phyloP scores from a whole-genome alignment of 1,140 invertebrate species.

The Ptiloglossa arizonensis region DNA sequence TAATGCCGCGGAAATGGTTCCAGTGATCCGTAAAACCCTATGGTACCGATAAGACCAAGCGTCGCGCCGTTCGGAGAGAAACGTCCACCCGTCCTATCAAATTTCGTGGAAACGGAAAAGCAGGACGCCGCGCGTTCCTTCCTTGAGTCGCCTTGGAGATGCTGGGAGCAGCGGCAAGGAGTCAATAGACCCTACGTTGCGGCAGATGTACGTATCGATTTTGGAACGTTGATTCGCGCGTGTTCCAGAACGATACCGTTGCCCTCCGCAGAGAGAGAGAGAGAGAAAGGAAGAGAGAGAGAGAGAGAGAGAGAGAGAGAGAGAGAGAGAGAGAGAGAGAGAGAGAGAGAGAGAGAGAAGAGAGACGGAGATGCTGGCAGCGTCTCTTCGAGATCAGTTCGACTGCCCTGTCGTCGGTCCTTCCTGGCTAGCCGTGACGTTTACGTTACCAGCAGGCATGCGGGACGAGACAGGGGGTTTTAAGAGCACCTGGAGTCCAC shows the following conservation, averaged over 20 bases:
- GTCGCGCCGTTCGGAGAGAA: not conserved
- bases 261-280: constrained; percentile 27
- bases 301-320: not conserved
- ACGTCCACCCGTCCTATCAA: not conserved
- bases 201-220: constrained; percentile 67
- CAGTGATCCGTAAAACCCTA: not conserved
- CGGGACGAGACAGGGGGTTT: constrained; percentile 65
- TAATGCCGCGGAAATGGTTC: not conserved
- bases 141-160: constrained; percentile 63
- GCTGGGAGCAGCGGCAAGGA: constrained; percentile 26
- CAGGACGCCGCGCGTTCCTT: constrained; percentile 53
- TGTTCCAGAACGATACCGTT: constrained; percentile 58
- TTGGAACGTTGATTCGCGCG: constrained; percentile 63
- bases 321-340: constrained; percentile 1
- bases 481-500: constrained; percentile 73
- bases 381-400: not conserved
- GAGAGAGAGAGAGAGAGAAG: not conserved
- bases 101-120: constrained; percentile 33
- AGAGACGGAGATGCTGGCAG: constrained; percentile 42
- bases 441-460: constrained; percentile 63
- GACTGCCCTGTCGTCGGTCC: not conserved
- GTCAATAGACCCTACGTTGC: constrained; percentile 63
- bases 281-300: too few species aligned
- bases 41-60: not conserved
- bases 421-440: not conserved